Conservation (phyloP, 2,113 vertebrate genomes). For the Pachycephala philippinensis region DNA sequence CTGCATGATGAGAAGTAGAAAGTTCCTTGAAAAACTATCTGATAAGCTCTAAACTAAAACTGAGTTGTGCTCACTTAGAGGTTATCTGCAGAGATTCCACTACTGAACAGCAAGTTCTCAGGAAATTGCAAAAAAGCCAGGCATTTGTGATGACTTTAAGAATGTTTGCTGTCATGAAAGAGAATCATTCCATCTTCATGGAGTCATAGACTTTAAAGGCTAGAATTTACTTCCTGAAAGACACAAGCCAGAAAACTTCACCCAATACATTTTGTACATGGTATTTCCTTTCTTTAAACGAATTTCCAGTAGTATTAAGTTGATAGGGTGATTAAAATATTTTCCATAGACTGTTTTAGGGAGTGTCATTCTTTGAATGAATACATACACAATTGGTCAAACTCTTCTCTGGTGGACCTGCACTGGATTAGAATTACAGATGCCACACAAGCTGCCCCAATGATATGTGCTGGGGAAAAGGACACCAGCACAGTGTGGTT, state of each 20-base stretch:
- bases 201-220: neutral
- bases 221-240: constrained; percentile 22
- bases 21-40: neutral
- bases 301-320: neutral
- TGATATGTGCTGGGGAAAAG: neutral
- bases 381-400: neutral
- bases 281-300: constrained; percentile 27
- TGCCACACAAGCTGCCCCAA: neutral
- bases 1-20: neutral
- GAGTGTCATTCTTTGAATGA: neutral
- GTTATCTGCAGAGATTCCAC: constrained; percentile 3
- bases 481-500: neutral
- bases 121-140: constrained; percentile 8
- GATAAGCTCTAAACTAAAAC: constrained; percentile 2
- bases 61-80: neutral
- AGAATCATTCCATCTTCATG: neutral
- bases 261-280: neutral
- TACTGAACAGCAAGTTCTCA: constrained; percentile 5
- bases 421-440: neutral
- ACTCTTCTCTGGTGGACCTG: neutral
- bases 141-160: constrained; percentile 17
- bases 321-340: neutral
- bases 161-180: neutral
- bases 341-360: neutral
- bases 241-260: constrained; percentile 1